Evolutionary conservation across 2,888 invertebrate genomes (phyloP).

Genomic region (Priocnemis perturbator): DNA sequence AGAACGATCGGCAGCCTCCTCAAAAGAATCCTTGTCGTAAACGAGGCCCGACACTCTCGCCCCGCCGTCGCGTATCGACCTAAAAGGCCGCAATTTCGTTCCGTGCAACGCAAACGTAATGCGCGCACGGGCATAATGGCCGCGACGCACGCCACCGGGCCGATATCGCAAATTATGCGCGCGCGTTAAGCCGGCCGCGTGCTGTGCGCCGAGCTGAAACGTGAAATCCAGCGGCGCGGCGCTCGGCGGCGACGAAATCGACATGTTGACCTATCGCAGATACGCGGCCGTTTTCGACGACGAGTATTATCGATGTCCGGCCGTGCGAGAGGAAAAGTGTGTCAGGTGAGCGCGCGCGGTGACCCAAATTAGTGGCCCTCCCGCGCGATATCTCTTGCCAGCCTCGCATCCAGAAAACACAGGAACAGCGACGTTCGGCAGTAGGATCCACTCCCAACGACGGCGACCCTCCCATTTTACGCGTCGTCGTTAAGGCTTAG

Average conservation of each 20-base stretch:
- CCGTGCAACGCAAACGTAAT: conserved; percentile 23
- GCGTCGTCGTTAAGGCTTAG: too few species aligned
- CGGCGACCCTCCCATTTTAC: too few species aligned
- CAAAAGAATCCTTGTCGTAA: too few species aligned
- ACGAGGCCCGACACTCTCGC: too few species aligned
- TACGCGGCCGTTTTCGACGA: conserved; percentile 24
- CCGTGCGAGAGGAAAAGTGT: conserved; percentile 36
- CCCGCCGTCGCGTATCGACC: conserved; percentile 33
- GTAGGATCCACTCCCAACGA: too few species aligned
- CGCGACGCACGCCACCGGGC: conserved; percentile 37
- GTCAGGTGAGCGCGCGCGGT: conserved; percentile 33
- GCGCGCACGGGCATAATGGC: conserved; percentile 25
- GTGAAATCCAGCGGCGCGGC: conserved; percentile 34
- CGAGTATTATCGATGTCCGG: conserved; percentile 43
- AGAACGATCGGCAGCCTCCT: not conserved
- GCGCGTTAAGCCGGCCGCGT: conserved; percentile 19
- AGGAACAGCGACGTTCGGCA: too few species aligned
- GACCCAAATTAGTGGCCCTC: conserved; percentile 48
- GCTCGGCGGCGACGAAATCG: conserved; percentile 22
- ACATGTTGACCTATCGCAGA: conserved; percentile 23
- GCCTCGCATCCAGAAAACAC: too few species aligned
- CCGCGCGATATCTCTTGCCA: not conserved
- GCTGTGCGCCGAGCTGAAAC: conserved; percentile 12
- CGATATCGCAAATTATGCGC: conserved; percentile 39
- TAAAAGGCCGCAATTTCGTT: conserved; percentile 24